phyloP scores from a whole-genome alignment of 2,888 invertebrate genomes.

The Hypomecis punctinalis region DNA sequence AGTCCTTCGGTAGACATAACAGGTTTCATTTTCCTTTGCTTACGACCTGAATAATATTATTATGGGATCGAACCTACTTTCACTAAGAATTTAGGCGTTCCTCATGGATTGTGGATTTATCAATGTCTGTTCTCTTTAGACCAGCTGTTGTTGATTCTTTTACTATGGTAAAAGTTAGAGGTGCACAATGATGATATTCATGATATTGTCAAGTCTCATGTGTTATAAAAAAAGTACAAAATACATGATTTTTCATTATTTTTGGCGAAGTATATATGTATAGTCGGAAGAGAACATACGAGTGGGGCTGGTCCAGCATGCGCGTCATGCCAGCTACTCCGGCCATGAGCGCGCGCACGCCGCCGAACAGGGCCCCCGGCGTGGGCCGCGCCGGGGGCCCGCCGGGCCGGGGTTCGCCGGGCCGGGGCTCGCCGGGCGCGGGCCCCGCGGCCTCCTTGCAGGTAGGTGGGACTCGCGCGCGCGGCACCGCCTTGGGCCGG shows the following conservation, averaged over 20 bases:
- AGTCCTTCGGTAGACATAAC: no score
- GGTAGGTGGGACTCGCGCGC: conserved; percentile 41
- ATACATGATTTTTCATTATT: neutral
- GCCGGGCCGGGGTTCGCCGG: conserved; percentile 22
- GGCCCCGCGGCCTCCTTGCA: conserved; percentile 44
- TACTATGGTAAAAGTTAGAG: no score
- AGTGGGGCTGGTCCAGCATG: conserved; percentile 19
- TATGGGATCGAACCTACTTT: no score
- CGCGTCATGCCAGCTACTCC: conserved; percentile 65
- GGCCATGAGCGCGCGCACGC: conserved; percentile 66
- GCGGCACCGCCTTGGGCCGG: conserved; percentile 83
- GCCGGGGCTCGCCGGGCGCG: conserved; percentile 35
- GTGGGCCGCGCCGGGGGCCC: conserved; percentile 17
- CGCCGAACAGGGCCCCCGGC: conserved; percentile 41
- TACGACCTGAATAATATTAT: no score
- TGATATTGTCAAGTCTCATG: no score
- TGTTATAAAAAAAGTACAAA: no score
- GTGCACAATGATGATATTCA: no score
- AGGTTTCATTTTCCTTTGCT: no score
- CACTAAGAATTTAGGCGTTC: no score
- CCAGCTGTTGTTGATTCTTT: no score
- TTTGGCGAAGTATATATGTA: neutral
- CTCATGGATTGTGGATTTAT: no score
- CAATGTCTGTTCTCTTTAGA: no score
- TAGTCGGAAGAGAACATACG: conserved; percentile 7